Evolutionary conservation across 2,888 invertebrate genomes (phyloP), one percentile per base, ranked within the genome.

Genomic region (Stegophylla sp.): DNA sequence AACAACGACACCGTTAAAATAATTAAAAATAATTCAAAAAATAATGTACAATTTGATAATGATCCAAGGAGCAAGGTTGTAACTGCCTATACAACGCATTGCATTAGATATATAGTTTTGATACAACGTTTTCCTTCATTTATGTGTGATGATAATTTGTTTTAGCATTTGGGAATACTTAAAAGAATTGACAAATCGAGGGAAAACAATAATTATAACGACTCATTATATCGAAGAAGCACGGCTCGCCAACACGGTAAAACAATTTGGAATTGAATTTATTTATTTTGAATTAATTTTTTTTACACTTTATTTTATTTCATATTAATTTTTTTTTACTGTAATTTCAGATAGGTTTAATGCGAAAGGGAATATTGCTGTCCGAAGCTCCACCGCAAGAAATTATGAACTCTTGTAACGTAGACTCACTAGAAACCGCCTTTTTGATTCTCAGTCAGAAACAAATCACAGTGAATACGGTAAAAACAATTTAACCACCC

Each of bases 361-460:
- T 89, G 89, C 85, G 89, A 83, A 87, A 86, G 83, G 89, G 89
- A 0, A 85, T 86, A 53, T 84, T 89, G 15, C 84, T 89, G 48
- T 89, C 88, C 0, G 89, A 89, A 84, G 86, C 87, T 77, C 84
- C 86, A 23, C 89, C 89, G 0, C 76, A 82, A 7, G 84, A 85
- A 15, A 84, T 89, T n/a, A 85, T 89, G 81, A 83, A 83, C 13
- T 76, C 84, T 17, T 85, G 85, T 76, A 84, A 85, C 23, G 85
- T 85, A 75, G 74, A 83, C 13, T 84, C 86, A 23, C 84, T 89
- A 26, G 89, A 89, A 84, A 87, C 87, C 66, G 88, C 89, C 0
- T 89, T 89, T 83, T 86, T 89, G 15, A 86, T 87, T 82, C 85
- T 89, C n/a, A 89, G 89, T 81, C 83, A 83, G 81, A 82, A 89